Conservation (phyloP, 2,888 invertebrate genomes). For the Megamerina dolium region DNA sequence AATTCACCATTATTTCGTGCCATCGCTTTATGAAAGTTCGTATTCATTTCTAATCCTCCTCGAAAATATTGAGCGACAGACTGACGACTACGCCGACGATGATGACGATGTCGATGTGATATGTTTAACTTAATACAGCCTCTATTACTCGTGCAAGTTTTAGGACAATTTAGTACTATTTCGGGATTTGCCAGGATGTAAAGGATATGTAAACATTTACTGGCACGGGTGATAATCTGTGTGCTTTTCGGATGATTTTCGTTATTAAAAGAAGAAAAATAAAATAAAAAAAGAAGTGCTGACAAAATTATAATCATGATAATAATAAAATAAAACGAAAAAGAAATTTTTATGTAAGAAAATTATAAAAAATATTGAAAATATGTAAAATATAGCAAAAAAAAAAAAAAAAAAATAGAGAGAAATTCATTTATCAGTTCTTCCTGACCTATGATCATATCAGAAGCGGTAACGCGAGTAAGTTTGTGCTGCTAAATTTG, state of each 20-base stretch:
- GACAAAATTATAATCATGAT: slow-evolving; percentile 3
- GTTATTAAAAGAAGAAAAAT: slow-evolving; percentile 11
- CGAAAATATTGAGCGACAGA: too few species aligned
- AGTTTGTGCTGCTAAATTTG: too few species aligned
- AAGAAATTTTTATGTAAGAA: slow-evolving; percentile 4
- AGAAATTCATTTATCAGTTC: too few species aligned
- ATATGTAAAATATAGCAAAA: too few species aligned
- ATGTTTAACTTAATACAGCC: slow-evolving; percentile 29
- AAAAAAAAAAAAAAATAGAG: too few species aligned
- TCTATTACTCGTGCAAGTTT: slow-evolving; percentile 42
- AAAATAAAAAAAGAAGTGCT: slow-evolving; percentile 4
- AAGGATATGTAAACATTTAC: slow-evolving; percentile 38
- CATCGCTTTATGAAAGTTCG: too few species aligned
- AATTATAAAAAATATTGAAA: slow-evolving; percentile 7
- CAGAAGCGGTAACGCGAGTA: too few species aligned
- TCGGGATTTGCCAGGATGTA: slow-evolving; percentile 50
- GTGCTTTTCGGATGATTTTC: slow-evolving; percentile 5
- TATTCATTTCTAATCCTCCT: too few species aligned
- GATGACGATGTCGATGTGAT: too few species aligned
- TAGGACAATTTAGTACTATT: slow-evolving; percentile 49
- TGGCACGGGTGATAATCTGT: slow-evolving; percentile 26
- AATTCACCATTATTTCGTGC: too few species aligned
- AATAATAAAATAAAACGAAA: slow-evolving; percentile 9
- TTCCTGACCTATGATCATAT: too few species aligned
- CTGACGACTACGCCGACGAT: too few species aligned